Conservation (phyloP, 2,113 vertebrate genomes). For the Mungos mungo region DNA sequence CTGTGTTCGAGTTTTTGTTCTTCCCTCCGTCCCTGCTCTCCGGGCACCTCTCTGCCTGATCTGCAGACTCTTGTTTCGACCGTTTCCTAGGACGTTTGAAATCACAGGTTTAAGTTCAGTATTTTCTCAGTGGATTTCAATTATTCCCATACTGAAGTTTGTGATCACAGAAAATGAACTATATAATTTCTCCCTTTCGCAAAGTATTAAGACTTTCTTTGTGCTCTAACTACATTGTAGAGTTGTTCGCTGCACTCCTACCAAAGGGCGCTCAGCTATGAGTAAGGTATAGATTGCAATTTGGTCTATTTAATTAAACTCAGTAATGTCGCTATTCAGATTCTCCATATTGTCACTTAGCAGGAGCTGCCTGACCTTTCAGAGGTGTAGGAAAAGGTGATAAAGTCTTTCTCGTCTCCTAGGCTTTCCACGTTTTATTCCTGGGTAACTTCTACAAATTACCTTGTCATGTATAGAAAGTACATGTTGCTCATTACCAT, state of each 20-base stretch:
- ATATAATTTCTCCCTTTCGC: background rate
- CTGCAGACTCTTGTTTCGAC: background rate
- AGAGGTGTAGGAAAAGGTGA: background rate
- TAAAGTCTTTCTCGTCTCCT: background rate
- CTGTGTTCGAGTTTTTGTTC: background rate
- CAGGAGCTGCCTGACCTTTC: background rate
- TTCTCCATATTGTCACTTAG: background rate
- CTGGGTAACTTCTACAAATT: background rate
- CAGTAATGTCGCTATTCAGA: background rate
- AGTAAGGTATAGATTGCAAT: background rate
- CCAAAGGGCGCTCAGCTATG: background rate
- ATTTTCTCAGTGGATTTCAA: background rate
- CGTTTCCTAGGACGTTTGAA: background rate
- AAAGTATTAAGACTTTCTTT: background rate
- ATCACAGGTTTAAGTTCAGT: background rate
- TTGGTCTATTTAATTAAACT: conserved; percentile 13
- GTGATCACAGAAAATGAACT: background rate
- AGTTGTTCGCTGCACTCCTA: background rate
- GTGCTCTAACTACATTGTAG: background rate
- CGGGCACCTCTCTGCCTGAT: background rate
- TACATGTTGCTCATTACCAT: background rate
- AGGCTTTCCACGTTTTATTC: background rate
- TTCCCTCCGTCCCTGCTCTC: background rate
- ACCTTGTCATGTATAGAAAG: background rate
- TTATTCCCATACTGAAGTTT: background rate